Conservation (phyloP, 1,140 invertebrate genomes). For the Potamilus streckersoni region DNA sequence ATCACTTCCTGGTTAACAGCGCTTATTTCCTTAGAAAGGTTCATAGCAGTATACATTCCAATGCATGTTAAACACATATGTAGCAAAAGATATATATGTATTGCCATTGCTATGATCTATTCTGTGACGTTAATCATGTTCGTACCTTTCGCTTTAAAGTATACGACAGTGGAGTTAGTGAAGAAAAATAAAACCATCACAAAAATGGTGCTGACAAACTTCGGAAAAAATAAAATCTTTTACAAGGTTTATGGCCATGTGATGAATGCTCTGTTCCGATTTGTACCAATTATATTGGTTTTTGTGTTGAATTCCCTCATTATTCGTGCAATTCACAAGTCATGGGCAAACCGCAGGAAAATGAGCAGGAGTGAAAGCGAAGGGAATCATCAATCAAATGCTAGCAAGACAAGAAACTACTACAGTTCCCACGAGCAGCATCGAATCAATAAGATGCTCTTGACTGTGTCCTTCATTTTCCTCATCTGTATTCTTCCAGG, state of each 20-base stretch:
- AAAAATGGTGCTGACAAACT: constrained; percentile 33
- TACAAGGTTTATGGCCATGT: constrained; percentile 46
- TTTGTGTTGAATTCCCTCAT: constrained; percentile 49
- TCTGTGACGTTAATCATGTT: constrained; percentile 47
- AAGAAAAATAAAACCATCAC: constrained; percentile 26
- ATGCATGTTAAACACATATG: constrained; percentile 52
- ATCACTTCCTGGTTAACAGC: constrained; percentile 55
- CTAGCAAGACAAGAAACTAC: constrained; percentile 19
- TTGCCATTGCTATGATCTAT: constrained; percentile 47
- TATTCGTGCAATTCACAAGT: constrained; percentile 43
- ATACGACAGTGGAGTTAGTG: constrained; percentile 29
- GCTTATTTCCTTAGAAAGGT: constrained; percentile 52
- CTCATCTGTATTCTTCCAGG: constrained; percentile 57
- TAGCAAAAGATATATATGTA: constrained; percentile 40
- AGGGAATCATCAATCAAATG: background rate
- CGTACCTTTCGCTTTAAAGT: constrained; percentile 53
- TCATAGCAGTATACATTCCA: constrained; percentile 56
- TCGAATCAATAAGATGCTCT: constrained; percentile 55
- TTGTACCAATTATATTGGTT: constrained; percentile 48
- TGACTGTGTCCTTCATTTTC: constrained; percentile 53
- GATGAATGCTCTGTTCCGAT: constrained; percentile 51
- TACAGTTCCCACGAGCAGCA: constrained; percentile 42
- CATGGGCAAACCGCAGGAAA: constrained; percentile 35
- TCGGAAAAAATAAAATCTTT: constrained; percentile 46
- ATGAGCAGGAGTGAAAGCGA: constrained; percentile 18